Evolutionary conservation across 2,113 vertebrate genomes (phyloP), one percentile per base, ranked within the genome.

Genomic region (Actenoides hombroni): DNA sequence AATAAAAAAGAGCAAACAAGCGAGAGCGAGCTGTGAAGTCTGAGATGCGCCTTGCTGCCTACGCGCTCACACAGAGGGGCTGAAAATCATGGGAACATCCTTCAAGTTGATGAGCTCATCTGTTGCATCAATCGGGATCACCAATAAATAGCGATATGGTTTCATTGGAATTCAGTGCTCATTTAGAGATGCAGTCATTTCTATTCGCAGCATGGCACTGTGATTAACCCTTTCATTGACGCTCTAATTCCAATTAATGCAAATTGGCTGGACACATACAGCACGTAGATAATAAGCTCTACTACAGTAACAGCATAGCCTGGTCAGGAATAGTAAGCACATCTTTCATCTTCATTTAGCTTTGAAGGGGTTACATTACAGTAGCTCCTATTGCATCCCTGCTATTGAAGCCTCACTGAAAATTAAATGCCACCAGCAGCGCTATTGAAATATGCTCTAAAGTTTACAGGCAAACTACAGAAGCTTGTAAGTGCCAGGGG

Each of bases 351-450:
- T 90, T 70, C 84, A 90, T 93, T 95, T 95, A 88, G 46, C 78
- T 94, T 42, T 75, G 92, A 96, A 95, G 85, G 86, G 74, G 90
- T 90, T 94, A 89, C 31, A 59, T 88, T 95, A 79, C 49, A 88
- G 40, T 26, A 81, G 63, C 83, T 92, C 54, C 82, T 90, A 37
- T 1, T 71, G 87, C 71, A 80, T 75, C 57, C 65, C 80, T 67
- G 67, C 79, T 78, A 69, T 23, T 68, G 85, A 90, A 92, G 61
- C 68, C 40, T 91, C 63, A 49, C 75, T 53, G 86, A 95, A 94
- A 97, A 96, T 96, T 93, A 96, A 95, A 94, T 67, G 83, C 91
- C 95, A 95, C 92, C 94, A 95, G 54, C 95, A 93, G 91, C 3
- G 81, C 74, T 70, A 77, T 83, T 92, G 96, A 97, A 97, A 95